Conservation (phyloP, 2,797 vertebrate genomes). For the Hippocampus kuda region DNA sequence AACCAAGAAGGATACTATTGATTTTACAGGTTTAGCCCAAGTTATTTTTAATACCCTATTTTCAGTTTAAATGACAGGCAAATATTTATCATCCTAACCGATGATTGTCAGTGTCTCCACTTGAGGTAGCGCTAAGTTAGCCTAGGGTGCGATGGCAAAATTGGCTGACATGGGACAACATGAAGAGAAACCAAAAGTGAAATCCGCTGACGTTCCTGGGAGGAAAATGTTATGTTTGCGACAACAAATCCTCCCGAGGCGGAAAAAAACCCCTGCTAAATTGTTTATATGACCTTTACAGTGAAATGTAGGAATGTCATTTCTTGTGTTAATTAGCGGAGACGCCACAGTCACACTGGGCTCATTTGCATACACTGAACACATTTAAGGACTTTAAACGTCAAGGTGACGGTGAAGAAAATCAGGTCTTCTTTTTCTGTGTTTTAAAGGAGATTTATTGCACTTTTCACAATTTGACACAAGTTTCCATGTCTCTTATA, state of each 20-base stretch:
- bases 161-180: not conserved
- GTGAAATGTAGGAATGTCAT: conserved; percentile 53
- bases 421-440: not conserved
- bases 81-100: not conserved
- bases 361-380: conserved; percentile 45
- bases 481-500: not conserved
- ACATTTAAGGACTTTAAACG: conserved; percentile 30
- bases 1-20: not conserved
- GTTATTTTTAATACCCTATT: not conserved
- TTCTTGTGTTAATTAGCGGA: conserved; percentile 54
- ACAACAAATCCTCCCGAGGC: conserved; percentile 10
- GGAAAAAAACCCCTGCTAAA: conserved; percentile 14
- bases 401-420: not conserved
- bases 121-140: not conserved
- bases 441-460: not conserved
- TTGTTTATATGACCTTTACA: conserved; percentile 60
- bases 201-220: not conserved
- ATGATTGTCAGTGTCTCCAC: not conserved
- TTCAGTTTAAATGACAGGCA: not conserved
- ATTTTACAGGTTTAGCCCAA: not conserved
- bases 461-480: not conserved
- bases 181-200: not conserved
- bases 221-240: not conserved
- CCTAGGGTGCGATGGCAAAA: not conserved
- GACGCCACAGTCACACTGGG: conserved; percentile 38